Conservation (phyloP, 2,888 invertebrate species). For the Caradrina kadenii region DNA sequence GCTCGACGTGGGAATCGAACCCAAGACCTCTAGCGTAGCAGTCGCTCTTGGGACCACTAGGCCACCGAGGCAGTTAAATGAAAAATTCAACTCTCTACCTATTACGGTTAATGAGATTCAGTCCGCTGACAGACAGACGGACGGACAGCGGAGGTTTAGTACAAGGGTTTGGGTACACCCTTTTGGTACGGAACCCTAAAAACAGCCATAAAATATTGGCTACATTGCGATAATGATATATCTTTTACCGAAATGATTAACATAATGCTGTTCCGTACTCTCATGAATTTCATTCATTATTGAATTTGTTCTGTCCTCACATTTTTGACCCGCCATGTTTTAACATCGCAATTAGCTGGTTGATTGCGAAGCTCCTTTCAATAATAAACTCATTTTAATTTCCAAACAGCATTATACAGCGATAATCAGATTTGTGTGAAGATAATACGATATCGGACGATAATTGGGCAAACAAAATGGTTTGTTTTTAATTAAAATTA, state of each 20-base stretch:
- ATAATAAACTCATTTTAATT: conserved; percentile 70
- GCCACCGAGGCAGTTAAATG: no score
- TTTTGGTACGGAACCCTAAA: no score
- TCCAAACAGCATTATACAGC: conserved; percentile 65
- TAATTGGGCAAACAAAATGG: conserved; percentile 68
- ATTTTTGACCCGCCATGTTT: conserved; percentile 46
- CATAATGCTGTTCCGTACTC: not conserved
- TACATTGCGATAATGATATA: not conserved
- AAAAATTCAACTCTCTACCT: no score
- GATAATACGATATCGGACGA: conserved; percentile 67
- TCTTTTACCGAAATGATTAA: not conserved
- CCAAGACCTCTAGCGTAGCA: no score
- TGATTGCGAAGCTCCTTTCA: conserved; percentile 54
- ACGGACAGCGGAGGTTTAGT: no score
- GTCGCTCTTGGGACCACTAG: no score
- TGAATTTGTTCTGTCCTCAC: conserved; percentile 26
- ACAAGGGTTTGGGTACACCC: no score
- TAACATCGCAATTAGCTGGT: conserved; percentile 41
- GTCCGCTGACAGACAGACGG: no score
- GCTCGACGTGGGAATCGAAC: no score
- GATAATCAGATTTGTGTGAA: conserved; percentile 72
- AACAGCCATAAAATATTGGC: no score
- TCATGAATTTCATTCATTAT: not conserved
- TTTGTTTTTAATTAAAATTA: conserved; percentile 70
- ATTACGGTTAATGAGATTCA: no score